Percentiles rank a stretch among this genome's conserved stretches.
Evolutionary conservation across 2,797 vertebrate species (phyloP).

Genomic region (Trachurus trachurus): DNA sequence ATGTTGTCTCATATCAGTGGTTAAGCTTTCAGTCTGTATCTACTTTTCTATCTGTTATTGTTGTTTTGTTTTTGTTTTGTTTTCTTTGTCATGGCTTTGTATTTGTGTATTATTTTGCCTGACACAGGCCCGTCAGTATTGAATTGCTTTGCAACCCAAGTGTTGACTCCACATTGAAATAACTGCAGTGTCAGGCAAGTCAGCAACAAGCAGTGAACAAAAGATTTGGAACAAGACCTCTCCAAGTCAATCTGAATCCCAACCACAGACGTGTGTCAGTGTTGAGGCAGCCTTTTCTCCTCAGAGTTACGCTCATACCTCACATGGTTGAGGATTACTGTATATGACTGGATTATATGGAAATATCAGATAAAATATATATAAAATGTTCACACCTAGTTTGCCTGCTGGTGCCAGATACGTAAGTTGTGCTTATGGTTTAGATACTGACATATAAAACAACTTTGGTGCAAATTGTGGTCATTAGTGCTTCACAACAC

Average conservation of each 20-base stretch:
- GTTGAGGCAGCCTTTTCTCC: constrained; percentile 67
- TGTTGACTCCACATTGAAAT: constrained; percentile 56
- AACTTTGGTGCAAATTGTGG: background rate
- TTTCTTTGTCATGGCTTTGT: constrained; percentile 71
- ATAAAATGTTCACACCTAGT: background rate
- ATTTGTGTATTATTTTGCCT: constrained; percentile 72
- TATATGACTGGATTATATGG: constrained; percentile 19
- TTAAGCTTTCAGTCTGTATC: constrained; percentile 65
- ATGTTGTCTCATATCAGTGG: constrained; percentile 55
- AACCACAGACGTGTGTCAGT: constrained; percentile 47
- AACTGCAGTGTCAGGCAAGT: constrained; percentile 64
- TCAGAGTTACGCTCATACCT: constrained; percentile 55
- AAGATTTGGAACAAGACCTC: constrained; percentile 42
- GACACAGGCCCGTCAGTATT: constrained; percentile 65
- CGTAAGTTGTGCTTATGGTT: too few relatives aligned
- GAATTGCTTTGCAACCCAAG: constrained; percentile 68
- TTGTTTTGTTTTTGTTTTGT: constrained; percentile 24
- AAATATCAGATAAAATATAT: constrained; percentile 5
- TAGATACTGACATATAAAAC: background rate
- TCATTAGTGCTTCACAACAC: background rate
- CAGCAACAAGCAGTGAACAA: constrained; percentile 52
- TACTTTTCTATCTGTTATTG: constrained; percentile 59
- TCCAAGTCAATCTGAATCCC: constrained; percentile 43
- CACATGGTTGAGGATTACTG: background rate
- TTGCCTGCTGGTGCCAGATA: background rate